Percentiles rank a stretch among this genome's conserved stretches.
These are phyloP conservation scores for Ornithorhynchus anatinus DNA, from an alignment of 2,113 vertebrate genomes.

Conservation along the genomic window DNA sequence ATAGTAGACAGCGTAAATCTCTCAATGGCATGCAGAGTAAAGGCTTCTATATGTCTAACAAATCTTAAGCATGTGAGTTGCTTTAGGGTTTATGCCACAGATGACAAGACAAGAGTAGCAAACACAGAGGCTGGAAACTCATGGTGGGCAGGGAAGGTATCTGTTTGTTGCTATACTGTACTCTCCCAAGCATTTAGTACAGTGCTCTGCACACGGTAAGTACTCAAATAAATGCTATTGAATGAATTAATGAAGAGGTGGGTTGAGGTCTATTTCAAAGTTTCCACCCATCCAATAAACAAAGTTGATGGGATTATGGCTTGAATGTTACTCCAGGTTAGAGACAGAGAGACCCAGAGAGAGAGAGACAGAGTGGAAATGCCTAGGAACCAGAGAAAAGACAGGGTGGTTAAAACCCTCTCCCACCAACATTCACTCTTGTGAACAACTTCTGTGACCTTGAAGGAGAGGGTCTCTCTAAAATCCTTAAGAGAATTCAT, in stretches of 20 bases:
- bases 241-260: too few species aligned
- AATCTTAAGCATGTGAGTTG: conserved; percentile 29
- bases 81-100: conserved; percentile 24
- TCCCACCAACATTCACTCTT: too few species aligned
- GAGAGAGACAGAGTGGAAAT: too few species aligned
- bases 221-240: too few species aligned
- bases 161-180: too few species aligned
- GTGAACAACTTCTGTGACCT: neutral
- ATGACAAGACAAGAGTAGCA: conserved; percentile 32
- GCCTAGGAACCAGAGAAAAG: conserved; percentile 12
- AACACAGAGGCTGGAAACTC: too few species aligned
- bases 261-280: conserved; percentile 26
- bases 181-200: too few species aligned
- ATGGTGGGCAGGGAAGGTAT: too few species aligned
- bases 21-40: conserved; percentile 14
- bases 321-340: conserved; percentile 19
- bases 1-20: conserved; percentile 25
- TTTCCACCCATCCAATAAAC: conserved; percentile 41
- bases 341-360: too few species aligned
- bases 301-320: neutral
- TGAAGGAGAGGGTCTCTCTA: neutral
- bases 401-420: too few species aligned
- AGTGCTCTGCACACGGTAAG: neutral
- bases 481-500: neutral
- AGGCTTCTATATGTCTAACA: conserved; percentile 7